Evolutionary conservation across 2,797 vertebrate genomes (phyloP), one percentile per base, ranked within the genome.

Genomic region (Typhlichthys subterraneus): DNA sequence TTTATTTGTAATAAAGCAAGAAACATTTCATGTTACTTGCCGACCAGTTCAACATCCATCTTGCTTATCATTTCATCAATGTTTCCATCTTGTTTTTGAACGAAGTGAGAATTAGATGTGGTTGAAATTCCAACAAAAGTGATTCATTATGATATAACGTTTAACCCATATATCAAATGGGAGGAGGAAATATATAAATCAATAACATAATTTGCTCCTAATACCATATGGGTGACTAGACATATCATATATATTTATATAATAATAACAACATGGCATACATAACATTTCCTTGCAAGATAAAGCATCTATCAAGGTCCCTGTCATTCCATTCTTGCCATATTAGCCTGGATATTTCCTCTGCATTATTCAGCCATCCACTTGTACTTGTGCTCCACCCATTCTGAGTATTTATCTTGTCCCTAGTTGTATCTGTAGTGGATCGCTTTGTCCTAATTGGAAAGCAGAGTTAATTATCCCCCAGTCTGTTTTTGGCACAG

Each of bases 401-500:
- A 59, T 69, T 54, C 72, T 76, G 75, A 80, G 61, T 87, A 79
- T 88, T 89, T 87, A 84, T 87, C 84, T 80, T 81, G 69, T 81
- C 55, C 63, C 72, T 80, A 51, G 64, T 75, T 76, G 72, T 84
- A 84, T 81, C 76, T 84, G 85, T 81, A 38, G 64, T 6, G 77
- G 87, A 87, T 87, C 84, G 77, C 79, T 84, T 73, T 77, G 84
- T 84, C 81, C 81, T 92, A 91, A 91, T 92, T 92, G 86, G 87
- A 90, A 88, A 85, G 85, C 76, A 31, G 84, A 92, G 87, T 88
- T 91, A 91, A 93, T 91, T 90, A 91, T 89, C 81, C 88, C 82
- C 85, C 42, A 69, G 87, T 59, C 84, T 80, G 76, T 77, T 81
- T 83, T 90, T 89, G 88, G 87, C 86, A 87, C 81, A 81, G 87